A percentile compares a stretch with the other conserved stretches of the same genome.
phyloP scores from a whole-genome alignment of 2,888 invertebrate genomes.

The Scelioninae gen. 1 region DNA sequence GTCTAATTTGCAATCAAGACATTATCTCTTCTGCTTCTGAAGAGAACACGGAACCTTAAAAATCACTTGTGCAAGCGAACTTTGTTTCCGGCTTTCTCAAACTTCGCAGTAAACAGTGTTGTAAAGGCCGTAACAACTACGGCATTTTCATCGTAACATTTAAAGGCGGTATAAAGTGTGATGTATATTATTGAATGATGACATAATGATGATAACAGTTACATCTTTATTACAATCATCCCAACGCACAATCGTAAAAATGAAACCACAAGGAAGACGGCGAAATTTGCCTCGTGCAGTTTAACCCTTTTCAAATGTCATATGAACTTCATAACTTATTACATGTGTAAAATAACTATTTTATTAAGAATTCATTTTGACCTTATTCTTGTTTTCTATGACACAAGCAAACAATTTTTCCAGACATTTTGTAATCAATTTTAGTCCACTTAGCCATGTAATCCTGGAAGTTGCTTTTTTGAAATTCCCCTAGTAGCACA shows the following conservation, averaged over 20 bases:
- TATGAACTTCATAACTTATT: constrained; percentile 42
- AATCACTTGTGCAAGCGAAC: constrained; percentile 47
- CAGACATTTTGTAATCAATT: no score
- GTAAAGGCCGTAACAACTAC: constrained; percentile 36
- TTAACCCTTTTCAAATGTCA: constrained; percentile 1
- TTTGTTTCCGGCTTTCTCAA: constrained; percentile 61
- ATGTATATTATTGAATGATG: constrained; percentile 65
- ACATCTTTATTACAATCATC: constrained; percentile 61
- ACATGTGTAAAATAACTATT: constrained; percentile 16
- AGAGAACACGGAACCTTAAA: constrained; percentile 47
- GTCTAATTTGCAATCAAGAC: constrained; percentile 58
- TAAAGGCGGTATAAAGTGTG: constrained; percentile 50
- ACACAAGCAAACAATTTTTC: no score
- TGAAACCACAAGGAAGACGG: constrained; percentile 37
- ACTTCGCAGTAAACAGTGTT: constrained; percentile 40
- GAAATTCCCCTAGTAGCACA: no score
- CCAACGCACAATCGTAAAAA: constrained; percentile 49
- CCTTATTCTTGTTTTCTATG: no score
- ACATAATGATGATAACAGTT: constrained; percentile 61
- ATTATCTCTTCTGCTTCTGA: constrained; percentile 49
- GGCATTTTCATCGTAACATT: constrained; percentile 53
- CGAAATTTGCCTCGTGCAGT: constrained; percentile 1
- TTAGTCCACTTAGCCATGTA: no score
- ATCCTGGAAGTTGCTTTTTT: no score
- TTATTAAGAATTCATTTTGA: not conserved